These are phyloP conservation scores for Torymus aiolomorphi DNA, from an alignment of 2,888 invertebrate species.

Conservation along the genomic window DNA sequence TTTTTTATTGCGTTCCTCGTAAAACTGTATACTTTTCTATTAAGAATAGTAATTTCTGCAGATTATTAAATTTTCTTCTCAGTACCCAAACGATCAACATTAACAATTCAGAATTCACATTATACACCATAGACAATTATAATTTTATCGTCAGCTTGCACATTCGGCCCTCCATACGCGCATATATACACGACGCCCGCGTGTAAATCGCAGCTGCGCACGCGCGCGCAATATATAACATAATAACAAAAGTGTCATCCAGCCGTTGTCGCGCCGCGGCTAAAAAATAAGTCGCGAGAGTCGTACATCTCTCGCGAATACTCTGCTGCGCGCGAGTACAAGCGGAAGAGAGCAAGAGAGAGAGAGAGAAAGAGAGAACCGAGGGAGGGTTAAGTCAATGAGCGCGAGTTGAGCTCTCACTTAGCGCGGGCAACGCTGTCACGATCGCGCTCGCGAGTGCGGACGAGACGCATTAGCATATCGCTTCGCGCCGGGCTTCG, in stretches of 20 bases:
- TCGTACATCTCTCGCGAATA: neutral
- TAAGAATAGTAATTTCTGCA: no score
- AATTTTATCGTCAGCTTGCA: no score
- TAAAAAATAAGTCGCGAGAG: neutral
- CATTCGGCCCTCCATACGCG: no score
- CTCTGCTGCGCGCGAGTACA: neutral
- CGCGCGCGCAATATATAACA: slow-evolving; percentile 27
- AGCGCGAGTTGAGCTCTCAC: slow-evolving; percentile 74
- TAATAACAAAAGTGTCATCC: slow-evolving; percentile 22
- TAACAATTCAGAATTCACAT: no score
- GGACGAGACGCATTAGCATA: slow-evolving; percentile 73
- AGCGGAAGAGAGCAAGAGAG: slow-evolving; percentile 36
- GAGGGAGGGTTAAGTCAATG: slow-evolving; percentile 58
- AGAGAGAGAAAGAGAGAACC: slow-evolving; percentile 49
- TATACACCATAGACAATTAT: no score
- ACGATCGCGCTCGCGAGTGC: slow-evolving; percentile 68
- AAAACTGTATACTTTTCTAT: no score
- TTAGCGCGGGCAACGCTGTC: slow-evolving; percentile 71
- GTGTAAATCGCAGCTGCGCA: slow-evolving; percentile 35
- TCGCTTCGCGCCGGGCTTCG: slow-evolving; percentile 57
- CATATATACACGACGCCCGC: neutral
- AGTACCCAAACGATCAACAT: no score
- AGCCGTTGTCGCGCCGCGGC: neutral
- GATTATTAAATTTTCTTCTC: no score
- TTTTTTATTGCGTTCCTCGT: no score